These are phyloP conservation scores for Calidris pugnax DNA, from an alignment of 2,113 vertebrate species.

Conservation along the genomic window DNA sequence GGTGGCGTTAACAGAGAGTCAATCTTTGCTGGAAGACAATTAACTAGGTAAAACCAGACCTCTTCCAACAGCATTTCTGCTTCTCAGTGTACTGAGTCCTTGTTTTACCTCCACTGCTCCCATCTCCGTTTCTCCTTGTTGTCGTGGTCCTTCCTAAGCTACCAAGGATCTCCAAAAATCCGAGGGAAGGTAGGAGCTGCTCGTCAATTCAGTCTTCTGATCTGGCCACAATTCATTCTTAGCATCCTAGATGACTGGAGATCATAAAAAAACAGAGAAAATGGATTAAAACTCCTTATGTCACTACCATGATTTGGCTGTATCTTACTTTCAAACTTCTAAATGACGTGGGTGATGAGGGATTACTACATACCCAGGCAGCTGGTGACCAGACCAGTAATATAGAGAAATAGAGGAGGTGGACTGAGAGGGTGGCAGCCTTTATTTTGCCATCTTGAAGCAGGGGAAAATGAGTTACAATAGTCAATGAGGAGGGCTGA, in stretches of 20 bases:
- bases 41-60: background rate
- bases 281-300: background rate
- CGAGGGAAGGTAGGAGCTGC: background rate
- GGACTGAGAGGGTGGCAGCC: background rate
- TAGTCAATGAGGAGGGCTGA: background rate
- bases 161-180: background rate
- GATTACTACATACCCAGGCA: background rate
- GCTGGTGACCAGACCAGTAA: background rate
- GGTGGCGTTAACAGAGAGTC: background rate
- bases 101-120: background rate
- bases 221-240: background rate
- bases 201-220: background rate
- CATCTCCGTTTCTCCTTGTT: background rate
- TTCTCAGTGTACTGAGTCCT: background rate
- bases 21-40: background rate
- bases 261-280: background rate
- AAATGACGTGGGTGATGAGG: background rate
- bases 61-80: background rate
- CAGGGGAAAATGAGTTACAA: background rate
- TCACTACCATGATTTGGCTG: background rate
- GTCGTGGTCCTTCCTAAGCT: background rate
- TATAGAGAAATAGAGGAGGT: background rate
- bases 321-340: background rate
- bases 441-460: background rate
- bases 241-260: background rate